phyloP scores from a whole-genome alignment of 2,888 invertebrate species.

The Cyclophora punctaria region DNA sequence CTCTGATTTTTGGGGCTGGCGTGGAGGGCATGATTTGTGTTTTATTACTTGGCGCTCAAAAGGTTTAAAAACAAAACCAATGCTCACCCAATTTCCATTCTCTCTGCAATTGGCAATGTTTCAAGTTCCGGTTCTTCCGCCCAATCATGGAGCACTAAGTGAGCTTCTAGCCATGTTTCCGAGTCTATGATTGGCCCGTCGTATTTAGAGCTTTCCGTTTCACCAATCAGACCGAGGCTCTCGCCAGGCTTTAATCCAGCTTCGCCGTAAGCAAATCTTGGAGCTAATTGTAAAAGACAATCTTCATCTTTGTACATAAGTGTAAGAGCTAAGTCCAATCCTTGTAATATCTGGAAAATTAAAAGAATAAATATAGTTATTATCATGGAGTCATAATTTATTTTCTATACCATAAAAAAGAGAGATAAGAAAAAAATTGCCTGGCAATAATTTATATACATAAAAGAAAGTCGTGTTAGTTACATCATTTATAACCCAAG shows the following conservation, averaged over 20 bases:
- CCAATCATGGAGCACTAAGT: constrained; percentile 81
- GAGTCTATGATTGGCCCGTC: constrained; percentile 77
- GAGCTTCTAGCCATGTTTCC: constrained; percentile 79
- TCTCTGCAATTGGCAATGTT: constrained; percentile 76
- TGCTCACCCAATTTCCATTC: constrained; percentile 83
- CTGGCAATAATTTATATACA: too few species aligned
- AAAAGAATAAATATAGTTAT: too few species aligned
- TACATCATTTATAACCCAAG: too few species aligned
- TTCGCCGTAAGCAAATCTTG: constrained; percentile 89
- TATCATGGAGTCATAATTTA: too few species aligned
- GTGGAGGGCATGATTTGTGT: too few species aligned
- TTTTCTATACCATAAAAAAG: too few species aligned
- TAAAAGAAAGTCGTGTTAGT: too few species aligned
- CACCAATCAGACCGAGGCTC: constrained; percentile 54
- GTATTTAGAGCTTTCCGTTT: constrained; percentile 42
- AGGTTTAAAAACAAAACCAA: background rate
- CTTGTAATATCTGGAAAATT: constrained; percentile 77
- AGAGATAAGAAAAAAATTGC: too few species aligned
- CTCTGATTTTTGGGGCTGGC: too few species aligned
- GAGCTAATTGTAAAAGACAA: constrained; percentile 81
- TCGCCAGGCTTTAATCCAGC: constrained; percentile 77
- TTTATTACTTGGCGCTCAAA: too few species aligned
- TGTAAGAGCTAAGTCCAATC: constrained; percentile 88
- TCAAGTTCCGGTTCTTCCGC: constrained; percentile 81
- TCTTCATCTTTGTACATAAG: constrained; percentile 90